Percentiles rank a stretch among this genome's conserved stretches.
Conservation (phyloP, 2,888 invertebrate species). For the Pedicia rivosa region DNA sequence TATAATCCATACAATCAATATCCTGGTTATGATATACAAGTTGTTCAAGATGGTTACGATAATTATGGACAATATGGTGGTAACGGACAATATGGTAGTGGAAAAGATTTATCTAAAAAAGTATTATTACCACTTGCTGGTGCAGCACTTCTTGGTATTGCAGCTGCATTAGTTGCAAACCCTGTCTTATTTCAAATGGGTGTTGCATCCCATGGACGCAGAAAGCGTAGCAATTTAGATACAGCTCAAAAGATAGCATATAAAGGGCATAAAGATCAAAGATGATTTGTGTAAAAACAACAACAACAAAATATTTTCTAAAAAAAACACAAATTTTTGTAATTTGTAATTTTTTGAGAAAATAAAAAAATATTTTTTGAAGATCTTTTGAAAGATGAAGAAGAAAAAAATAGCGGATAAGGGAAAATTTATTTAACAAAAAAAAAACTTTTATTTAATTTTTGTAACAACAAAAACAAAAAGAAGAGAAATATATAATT, state of each 20-base stretch:
- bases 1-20: not conserved
- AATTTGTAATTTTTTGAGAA: too few relatives aligned
- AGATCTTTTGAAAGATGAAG: too few relatives aligned
- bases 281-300: too few relatives aligned
- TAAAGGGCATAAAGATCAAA: conserved; percentile 6
- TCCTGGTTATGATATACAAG: conserved; percentile 3
- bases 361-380: too few relatives aligned
- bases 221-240: not conserved
- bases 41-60: not conserved
- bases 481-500: too few relatives aligned
- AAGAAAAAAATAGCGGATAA: too few relatives aligned
- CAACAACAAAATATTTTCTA: too few relatives aligned
- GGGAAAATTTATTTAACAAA: too few relatives aligned
- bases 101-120: conserved; percentile 33
- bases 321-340: too few relatives aligned
- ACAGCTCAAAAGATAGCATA: conserved; percentile 4
- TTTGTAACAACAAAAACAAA: too few relatives aligned
- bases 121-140: conserved; percentile 59
- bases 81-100: not conserved
- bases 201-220: conserved; percentile 42
- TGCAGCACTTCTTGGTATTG: conserved; percentile 63
- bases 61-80: not conserved
- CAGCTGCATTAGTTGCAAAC: conserved; percentile 60
- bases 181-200: conserved; percentile 65
- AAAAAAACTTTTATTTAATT: too few relatives aligned